Conservation (phyloP, 2,797 vertebrate species). For the Cyprinella venusta region DNA sequence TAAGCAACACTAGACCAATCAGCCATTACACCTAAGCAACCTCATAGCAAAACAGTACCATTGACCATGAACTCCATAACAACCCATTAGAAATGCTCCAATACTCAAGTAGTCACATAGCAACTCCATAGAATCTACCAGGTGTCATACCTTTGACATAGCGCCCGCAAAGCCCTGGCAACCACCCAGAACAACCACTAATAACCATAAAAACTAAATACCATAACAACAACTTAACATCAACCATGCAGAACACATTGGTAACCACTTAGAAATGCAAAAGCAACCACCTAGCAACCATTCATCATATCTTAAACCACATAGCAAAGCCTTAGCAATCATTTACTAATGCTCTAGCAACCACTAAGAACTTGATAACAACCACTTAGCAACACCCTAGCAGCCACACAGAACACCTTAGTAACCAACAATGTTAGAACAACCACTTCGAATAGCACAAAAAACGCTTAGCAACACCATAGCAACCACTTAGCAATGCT, state of each 20-base stretch:
- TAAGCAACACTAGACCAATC: background rate
- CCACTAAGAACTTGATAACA: background rate
- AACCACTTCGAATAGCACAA: fast-evolving
- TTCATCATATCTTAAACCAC: too few species aligned
- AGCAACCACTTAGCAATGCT: background rate
- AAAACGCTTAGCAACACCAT: background rate
- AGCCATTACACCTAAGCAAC: background rate
- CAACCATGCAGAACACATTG: background rate
- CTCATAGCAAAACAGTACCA: background rate
- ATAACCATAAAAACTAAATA: background rate
- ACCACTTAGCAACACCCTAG: background rate
- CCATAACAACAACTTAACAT: background rate
- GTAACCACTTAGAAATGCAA: background rate
- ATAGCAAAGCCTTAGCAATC: background rate
- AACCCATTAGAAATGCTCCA: background rate
- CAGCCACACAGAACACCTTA: background rate
- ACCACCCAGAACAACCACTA: background rate
- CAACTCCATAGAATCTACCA: background rate
- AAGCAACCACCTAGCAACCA: background rate
- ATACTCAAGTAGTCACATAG: background rate
- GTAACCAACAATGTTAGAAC: background rate
- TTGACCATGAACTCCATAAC: background rate
- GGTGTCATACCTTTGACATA: too few species aligned
- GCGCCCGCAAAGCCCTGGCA: background rate
- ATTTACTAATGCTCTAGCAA: background rate